A percentile compares a stretch with the other conserved stretches of the same genome.
phyloP scores from a whole-genome alignment of 1,140 invertebrate genomes.

The Kradibia gibbosae region DNA sequence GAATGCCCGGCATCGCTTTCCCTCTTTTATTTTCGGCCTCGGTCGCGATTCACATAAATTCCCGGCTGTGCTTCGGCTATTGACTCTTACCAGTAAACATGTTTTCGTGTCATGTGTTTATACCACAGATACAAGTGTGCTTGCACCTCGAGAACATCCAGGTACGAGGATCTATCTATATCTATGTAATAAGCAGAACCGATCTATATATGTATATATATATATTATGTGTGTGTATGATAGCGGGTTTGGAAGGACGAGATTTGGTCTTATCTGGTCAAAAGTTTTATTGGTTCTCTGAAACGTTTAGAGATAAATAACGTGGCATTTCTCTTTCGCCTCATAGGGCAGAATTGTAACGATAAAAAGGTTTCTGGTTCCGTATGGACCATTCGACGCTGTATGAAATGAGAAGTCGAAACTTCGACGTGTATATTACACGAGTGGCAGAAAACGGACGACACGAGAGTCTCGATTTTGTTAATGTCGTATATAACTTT shows the following conservation, averaged over 20 bases:
- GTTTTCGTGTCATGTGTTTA: constrained; percentile 42
- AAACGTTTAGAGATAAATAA: constrained; percentile 48
- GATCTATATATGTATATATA: neutral
- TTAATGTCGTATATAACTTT: neutral
- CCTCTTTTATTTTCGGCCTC: neutral
- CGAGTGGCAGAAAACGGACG: neutral
- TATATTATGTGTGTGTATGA: neutral
- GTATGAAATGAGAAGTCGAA: constrained; percentile 2
- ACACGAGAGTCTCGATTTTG: neutral
- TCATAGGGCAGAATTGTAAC: constrained; percentile 11
- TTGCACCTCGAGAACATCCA: constrained; percentile 8
- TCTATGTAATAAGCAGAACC: neutral
- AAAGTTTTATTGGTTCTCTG: constrained; percentile 46
- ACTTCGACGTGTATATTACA: neutral
- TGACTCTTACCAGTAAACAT: constrained; percentile 43
- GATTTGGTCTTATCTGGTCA: constrained; percentile 39
- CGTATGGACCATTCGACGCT: neutral
- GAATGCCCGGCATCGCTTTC: neutral
- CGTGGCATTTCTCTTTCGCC: constrained; percentile 1
- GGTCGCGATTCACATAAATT: constrained; percentile 40
- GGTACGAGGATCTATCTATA: neutral
- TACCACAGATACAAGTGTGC: neutral
- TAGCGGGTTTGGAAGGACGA: neutral
- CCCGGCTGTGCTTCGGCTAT: constrained; percentile 25
- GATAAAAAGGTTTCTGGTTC: constrained; percentile 32